Evolutionary conservation across 2,113 vertebrate genomes (phyloP).

Genomic region (Ovis aries): ARS-UI_Ramb_v3.0 NC_056067.1:21481001-21481500

Average conservation of each 20-base stretch:
- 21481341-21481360: neutral
- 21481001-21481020: neutral
- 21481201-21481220: neutral
- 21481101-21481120: neutral
- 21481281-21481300: neutral
- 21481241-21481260: neutral
- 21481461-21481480: neutral
- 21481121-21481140: neutral
- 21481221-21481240: neutral
- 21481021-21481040: neutral
- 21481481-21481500: neutral
- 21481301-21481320: conserved; percentile 33
- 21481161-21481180: neutral
- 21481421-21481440: neutral
- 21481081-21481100: conserved; percentile 20
- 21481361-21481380: neutral
- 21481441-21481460: neutral
- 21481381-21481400: neutral
- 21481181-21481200: neutral
- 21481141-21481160: neutral
- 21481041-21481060: neutral
- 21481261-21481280: neutral
- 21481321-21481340: neutral
- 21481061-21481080: neutral
- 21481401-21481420: neutral